Percentiles rank a stretch among this genome's conserved stretches.
phyloP scores from a whole-genome alignment of 2,797 vertebrate species.

The Tamandua tetradactyla region DNA sequence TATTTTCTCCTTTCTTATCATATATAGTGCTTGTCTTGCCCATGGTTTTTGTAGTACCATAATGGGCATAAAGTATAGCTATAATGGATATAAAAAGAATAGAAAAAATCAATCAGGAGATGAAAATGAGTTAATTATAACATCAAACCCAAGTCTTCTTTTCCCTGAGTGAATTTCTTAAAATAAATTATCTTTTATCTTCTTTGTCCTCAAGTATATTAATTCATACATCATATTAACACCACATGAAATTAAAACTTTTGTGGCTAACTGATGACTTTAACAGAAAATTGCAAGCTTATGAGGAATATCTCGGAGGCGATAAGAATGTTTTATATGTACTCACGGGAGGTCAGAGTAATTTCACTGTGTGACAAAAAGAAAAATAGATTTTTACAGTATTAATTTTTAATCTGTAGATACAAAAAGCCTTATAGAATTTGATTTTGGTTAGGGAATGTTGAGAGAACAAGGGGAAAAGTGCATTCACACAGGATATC shows the following conservation, averaged over 20 bases:
- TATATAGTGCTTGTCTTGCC: neutral
- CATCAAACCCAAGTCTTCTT: neutral
- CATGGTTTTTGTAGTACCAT: neutral
- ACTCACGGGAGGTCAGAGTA: neutral
- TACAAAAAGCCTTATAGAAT: neutral
- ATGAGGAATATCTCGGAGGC: neutral
- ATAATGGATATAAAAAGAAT: neutral
- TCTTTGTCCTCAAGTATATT: neutral
- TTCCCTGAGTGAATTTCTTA: neutral
- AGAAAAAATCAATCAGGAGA: neutral
- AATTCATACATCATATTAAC: neutral
- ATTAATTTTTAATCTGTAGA: neutral
- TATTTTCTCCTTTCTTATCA: neutral
- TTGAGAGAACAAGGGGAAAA: neutral
- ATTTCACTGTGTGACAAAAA: neutral
- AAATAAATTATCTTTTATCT: neutral
- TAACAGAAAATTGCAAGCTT: neutral
- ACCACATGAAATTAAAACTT: neutral
- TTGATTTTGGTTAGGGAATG: neutral
- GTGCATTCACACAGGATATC: neutral
- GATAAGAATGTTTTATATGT: neutral
- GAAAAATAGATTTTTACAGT: neutral
- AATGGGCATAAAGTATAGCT: neutral
- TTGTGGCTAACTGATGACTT: neutral
- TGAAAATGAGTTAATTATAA: constrained; percentile 5